These are phyloP conservation scores for Xerus rutilus DNA, from an alignment of 2,797 vertebrate species.

Conservation along the genomic window DNA sequence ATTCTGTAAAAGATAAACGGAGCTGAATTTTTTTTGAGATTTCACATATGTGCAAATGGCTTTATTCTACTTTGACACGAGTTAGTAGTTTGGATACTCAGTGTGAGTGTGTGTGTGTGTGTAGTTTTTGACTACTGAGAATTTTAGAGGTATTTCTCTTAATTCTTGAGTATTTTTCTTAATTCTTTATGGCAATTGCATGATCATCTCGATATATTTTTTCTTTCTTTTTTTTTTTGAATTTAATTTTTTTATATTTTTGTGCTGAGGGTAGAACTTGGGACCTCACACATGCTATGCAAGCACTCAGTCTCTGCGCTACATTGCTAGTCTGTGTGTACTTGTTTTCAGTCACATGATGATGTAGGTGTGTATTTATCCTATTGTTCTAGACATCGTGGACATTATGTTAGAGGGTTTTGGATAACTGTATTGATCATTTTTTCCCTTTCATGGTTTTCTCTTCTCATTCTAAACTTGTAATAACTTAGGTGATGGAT, in stretches of 20 bases:
- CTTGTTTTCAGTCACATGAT: neutral
- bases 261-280: neutral
- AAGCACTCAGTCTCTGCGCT: neutral
- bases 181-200: neutral
- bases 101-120: neutral
- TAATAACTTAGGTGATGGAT: neutral
- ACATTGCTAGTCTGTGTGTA: neutral
- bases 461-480: neutral
- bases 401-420: neutral
- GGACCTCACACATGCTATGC: neutral
- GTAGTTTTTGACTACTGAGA: neutral
- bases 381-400: neutral
- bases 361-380: neutral
- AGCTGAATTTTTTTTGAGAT: neutral
- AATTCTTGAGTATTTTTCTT: neutral
- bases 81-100: neutral
- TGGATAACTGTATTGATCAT: neutral
- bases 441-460: neutral
- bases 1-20: neutral
- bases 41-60: neutral
- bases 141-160: neutral
- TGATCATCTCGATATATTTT: neutral
- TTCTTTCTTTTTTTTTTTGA: neutral
- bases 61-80: neutral
- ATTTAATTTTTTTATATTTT: too few species aligned